Percentiles rank a stretch among this genome's conserved stretches.
Conservation (phyloP, 2,888 invertebrate genomes). For the Oeneis ivallda region DNA sequence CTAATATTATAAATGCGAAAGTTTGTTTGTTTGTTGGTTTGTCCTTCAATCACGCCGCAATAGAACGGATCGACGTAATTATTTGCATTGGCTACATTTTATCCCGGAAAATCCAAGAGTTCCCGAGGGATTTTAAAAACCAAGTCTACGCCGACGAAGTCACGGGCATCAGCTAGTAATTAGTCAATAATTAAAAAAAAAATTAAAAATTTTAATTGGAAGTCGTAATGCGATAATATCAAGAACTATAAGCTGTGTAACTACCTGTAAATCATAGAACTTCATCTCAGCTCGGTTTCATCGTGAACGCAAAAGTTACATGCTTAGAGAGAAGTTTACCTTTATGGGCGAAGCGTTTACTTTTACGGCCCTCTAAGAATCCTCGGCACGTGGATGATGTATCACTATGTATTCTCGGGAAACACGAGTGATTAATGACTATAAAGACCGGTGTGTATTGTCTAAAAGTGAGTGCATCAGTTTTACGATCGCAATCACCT, state of each 20-base stretch:
- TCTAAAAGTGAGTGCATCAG: too few relatives aligned
- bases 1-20: too few relatives aligned
- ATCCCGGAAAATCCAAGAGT: neutral
- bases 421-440: neutral
- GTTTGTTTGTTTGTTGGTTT: too few relatives aligned
- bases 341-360: neutral
- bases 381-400: neutral
- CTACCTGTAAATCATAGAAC: slow-evolving; percentile 3
- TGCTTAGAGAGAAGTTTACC: slow-evolving; percentile 1
- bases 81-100: too few relatives aligned
- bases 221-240: too few relatives aligned
- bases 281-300: neutral
- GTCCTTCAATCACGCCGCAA: neutral
- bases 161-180: too few relatives aligned
- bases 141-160: too few relatives aligned
- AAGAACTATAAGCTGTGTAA: neutral
- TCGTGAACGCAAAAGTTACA: neutral
- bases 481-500: too few relatives aligned
- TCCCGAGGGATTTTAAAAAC: neutral
- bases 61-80: too few relatives aligned
- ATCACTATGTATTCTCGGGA: neutral
- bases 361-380: slow-evolving; percentile 1
- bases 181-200: too few relatives aligned
- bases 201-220: too few relatives aligned
- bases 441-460: too few relatives aligned